Conservation (phyloP, 2,888 invertebrate genomes). For the Argyresthia albistria region DNA sequence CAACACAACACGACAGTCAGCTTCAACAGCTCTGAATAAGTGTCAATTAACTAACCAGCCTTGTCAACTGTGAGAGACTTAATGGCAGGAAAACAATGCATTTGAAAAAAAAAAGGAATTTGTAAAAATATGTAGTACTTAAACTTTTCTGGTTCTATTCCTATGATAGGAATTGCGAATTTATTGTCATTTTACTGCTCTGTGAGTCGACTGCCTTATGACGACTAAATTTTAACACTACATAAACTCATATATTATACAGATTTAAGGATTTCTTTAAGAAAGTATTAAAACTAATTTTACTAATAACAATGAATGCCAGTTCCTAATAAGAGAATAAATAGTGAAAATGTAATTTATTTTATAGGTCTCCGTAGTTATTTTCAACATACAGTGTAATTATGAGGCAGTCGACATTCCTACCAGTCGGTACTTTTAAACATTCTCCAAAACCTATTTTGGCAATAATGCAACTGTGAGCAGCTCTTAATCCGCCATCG, state of each 20-base stretch:
- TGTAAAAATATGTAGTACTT: conserved; percentile 38
- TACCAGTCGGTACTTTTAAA: not conserved
- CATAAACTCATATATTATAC: too few relatives aligned
- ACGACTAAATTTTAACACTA: conserved; percentile 14
- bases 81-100: conserved; percentile 18
- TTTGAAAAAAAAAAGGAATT: conserved; percentile 38
- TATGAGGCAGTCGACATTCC: conserved; percentile 23
- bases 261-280: conserved; percentile 5
- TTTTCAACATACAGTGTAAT: conserved; percentile 12
- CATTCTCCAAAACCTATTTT: not conserved
- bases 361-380: not conserved
- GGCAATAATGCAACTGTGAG: not conserved
- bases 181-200: conserved; percentile 18
- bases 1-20: not conserved
- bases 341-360: not conserved
- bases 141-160: conserved; percentile 20
- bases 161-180: conserved; percentile 46
- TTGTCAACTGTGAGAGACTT: conserved; percentile 34
- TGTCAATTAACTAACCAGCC: conserved; percentile 58
- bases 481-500: too few relatives aligned
- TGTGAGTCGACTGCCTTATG: conserved; percentile 41
- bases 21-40: conserved; percentile 17
- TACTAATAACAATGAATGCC: conserved; percentile 43
- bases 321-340: conserved; percentile 43
- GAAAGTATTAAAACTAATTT: conserved; percentile 10